Percentiles rank a stretch among this genome's conserved stretches.
Conservation (phyloP, 1,140 invertebrate species). For the Trachelipus rathkii region DNA sequence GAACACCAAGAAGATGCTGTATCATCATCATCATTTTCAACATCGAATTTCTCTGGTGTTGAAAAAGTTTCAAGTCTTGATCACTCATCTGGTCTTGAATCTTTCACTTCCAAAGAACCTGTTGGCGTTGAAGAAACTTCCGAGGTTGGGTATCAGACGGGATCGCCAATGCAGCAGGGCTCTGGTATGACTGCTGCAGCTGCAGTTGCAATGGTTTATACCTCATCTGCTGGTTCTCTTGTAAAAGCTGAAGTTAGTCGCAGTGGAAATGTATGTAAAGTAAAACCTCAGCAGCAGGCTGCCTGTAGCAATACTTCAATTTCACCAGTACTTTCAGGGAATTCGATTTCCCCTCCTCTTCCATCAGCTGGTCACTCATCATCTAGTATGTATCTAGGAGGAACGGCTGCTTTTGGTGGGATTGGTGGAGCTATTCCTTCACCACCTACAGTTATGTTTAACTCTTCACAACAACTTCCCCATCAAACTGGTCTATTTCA, state of each 20-base stretch:
- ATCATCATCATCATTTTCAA: constrained; percentile 52
- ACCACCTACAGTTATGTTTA: constrained; percentile 58
- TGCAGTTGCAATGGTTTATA: constrained; percentile 47
- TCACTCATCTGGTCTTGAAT: constrained; percentile 41
- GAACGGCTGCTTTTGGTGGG: constrained; percentile 37
- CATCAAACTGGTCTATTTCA: constrained; percentile 73
- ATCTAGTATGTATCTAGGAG: constrained; percentile 48
- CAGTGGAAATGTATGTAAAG: constrained; percentile 65
- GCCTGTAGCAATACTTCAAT: constrained; percentile 51
- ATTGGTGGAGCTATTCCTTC: constrained; percentile 44
- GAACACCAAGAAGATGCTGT: constrained; percentile 61
- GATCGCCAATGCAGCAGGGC: constrained; percentile 36
- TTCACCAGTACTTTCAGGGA: constrained; percentile 57
- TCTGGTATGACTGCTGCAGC: constrained; percentile 32
- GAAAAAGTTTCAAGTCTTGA: constrained; percentile 42
- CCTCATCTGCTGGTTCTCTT: constrained; percentile 50
- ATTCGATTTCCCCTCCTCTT: constrained; percentile 47
- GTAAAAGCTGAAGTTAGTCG: constrained; percentile 40
- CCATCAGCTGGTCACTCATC: constrained; percentile 48
- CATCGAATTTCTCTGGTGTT: constrained; percentile 49
- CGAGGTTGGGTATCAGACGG: constrained; percentile 44
- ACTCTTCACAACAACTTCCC: constrained; percentile 63
- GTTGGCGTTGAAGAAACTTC: constrained; percentile 40
- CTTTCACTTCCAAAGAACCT: constrained; percentile 40
- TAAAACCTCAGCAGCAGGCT: constrained; percentile 68